Base-by-base conservation (phyloP, 2,797 vertebrate species). In the Manis pentadactyla region DNA sequence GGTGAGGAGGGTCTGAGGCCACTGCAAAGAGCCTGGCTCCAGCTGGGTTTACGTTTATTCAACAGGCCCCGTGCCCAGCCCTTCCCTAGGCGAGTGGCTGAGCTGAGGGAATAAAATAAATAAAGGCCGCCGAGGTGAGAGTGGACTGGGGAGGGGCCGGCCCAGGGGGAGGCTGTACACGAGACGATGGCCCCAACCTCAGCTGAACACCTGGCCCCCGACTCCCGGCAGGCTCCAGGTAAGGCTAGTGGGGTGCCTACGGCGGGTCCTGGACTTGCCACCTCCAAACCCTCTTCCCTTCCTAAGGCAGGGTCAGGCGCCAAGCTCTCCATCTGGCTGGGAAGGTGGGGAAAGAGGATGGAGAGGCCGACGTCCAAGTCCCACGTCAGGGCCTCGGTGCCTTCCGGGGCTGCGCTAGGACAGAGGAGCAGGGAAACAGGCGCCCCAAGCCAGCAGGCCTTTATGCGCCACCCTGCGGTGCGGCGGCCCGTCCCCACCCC, bases 371-470 rank as follows among this genome's bases (percentile, higher is more conserved):
- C 2, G 93, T 77, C 93, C 86, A 82, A 85, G 88, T 31, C 68
- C 61, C 29, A 85, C 89, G 74, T 74, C 39, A 1, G 1, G 7
- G 81, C 46, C 66, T 77, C 0, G 2, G 69, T 8, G 21, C 59
- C 86, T 21, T 31, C 66, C 66, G 29, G 19, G 87, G 81, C 92
- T 34, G 77, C 21, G 68, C 23, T 4, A 68, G 96, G 96, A 84
- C 90, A 94, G 96, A 96, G 93, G 85, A 90, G 95, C 87, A 78
- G 93, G 93, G 61, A 96, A 84, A 96, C 96, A 34, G 90, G 93
- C 31, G 39, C 94, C 97, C 93, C 95, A 69, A 37, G 39, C 97
- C 92, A 97, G 98, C 98, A 85, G 97, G 83, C 92, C 34, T 95
- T 98, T 96, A 98, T 95, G 94, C 87, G 91, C 97, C 96, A 15